Percentiles rank a stretch among this genome's conserved stretches.
Conservation (phyloP, 2,113 vertebrate species). For the Spea bombifrons region DNA sequence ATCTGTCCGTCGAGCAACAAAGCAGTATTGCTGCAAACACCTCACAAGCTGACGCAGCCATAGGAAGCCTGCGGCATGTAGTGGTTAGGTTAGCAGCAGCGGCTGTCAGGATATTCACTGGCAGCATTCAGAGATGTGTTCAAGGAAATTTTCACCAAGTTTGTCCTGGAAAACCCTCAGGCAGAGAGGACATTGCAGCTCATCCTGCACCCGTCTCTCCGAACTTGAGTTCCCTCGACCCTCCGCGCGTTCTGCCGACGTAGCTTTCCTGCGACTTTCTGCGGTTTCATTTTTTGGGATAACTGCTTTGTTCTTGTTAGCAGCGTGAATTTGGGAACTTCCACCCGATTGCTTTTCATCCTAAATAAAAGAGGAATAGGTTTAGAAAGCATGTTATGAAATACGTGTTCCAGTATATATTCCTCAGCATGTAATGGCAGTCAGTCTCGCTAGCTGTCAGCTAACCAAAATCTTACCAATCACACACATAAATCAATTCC, state of each 20-base stretch:
- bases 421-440: too few relatives aligned
- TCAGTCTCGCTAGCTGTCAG: too few relatives aligned
- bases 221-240: neutral
- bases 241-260: slow-evolving; percentile 46
- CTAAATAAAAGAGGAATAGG: slow-evolving; percentile 56
- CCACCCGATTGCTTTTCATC: slow-evolving; percentile 60
- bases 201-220: slow-evolving; percentile 59
- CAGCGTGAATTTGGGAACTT: slow-evolving; percentile 60
- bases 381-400: neutral
- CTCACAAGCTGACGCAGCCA: neutral
- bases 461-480: too few relatives aligned
- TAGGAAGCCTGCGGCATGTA: slow-evolving; percentile 3
- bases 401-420: too few relatives aligned
- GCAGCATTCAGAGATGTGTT: slow-evolving; percentile 80
- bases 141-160: slow-evolving; percentile 73
- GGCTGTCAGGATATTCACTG: slow-evolving; percentile 54
- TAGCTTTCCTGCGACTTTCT: slow-evolving; percentile 42
- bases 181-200: slow-evolving; percentile 84
- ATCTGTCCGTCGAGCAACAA: neutral
- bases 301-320: slow-evolving; percentile 57
- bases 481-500: too few relatives aligned
- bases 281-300: slow-evolving; percentile 56
- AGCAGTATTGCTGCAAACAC: slow-evolving; percentile 3
- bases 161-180: slow-evolving; percentile 70
- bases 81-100: slow-evolving; percentile 4